Evolutionary conservation across 2,797 vertebrate species (phyloP), one percentile per base, ranked within the genome.

Genomic region (Danio tinwini): DNA sequence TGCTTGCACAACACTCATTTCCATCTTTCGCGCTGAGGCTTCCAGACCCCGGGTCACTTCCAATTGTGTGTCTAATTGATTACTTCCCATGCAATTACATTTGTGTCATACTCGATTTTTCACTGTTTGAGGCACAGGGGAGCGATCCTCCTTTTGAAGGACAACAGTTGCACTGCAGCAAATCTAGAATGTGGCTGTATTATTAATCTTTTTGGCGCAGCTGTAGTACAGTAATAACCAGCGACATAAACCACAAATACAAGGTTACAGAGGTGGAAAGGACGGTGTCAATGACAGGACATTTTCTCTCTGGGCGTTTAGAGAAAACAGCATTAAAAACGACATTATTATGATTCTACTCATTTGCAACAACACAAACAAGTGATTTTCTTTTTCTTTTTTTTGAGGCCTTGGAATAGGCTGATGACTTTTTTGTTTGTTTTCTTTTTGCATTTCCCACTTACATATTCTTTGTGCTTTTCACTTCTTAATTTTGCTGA

Each of bases 41-140:
- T 82, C 81, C 86, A 90, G 93, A 93, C 92, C 93, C 87, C 82
- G 84, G 93, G 92, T 93, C 91, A 90, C 90, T 88, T 92, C 92
- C 92, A 93, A 93, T 94, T 92, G 92, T 92, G 90, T 87, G 90
- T 90, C 91, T 95, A 94, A 95, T 93, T 94, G 93, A 94, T 94
- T 93, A 93, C 93, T 93, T 95, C 93, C 93, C 88, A 91, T 92
- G 92, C 93, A 94, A 94, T 95, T 95, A 94, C 90, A 90, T 91
- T 88, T 63, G 86, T 93, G 94, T 94, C 94, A 94, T 90, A 93
- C 91, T 93, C 91, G 93, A 94, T 95, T 93, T 93, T 92, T 92
- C 92, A 92, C 76, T 59, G 82, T 90, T 91, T 84, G 83, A 80
- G 85, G 90, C 86, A 81, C 77, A 87, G 85, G 86, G 82, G 85